Percentiles rank a stretch among this genome's conserved stretches.
These are phyloP conservation scores for Huso huso DNA, from an alignment of 2,797 vertebrate species.

Conservation along the genomic window DNA sequence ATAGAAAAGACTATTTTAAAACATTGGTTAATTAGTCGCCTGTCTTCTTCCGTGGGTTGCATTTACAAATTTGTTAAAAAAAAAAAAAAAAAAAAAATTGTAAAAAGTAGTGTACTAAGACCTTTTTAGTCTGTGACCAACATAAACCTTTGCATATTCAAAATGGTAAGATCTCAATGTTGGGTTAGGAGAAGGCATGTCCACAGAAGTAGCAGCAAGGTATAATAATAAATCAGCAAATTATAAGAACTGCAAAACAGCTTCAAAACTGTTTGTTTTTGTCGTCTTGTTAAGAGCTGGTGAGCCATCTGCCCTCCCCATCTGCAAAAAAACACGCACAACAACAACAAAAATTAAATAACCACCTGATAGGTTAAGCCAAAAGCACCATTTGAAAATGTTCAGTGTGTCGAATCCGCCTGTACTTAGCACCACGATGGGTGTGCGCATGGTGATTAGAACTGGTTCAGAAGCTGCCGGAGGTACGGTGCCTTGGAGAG, in stretches of 20 bases:
- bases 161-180: conserved; percentile 10
- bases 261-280: not conserved
- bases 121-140: conserved; percentile 16
- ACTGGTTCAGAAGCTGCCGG: conserved; percentile 89
- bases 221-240: conserved; percentile 18
- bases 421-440: conserved; percentile 44
- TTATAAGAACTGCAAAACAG: conserved; percentile 28
- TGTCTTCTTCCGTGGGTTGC: conserved; percentile 2
- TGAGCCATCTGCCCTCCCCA: conserved; percentile 12
- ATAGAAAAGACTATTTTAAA: conserved; percentile 26
- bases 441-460: conserved; percentile 52
- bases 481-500: conserved; percentile 87
- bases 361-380: conserved; percentile 33
- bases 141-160: conserved; percentile 6
- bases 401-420: not conserved
- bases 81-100: conserved; percentile 8
- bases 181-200: conserved; percentile 10
- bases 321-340: conserved; percentile 20
- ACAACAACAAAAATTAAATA: conserved; percentile 25
- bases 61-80: conserved; percentile 18
- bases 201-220: conserved; percentile 31
- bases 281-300: conserved; percentile 13
- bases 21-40: conserved; percentile 31
- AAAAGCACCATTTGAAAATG: conserved; percentile 39
- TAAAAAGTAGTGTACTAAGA: not conserved